These are phyloP conservation scores for Amphimedon queenslandica DNA, from an alignment of 37 sponge, comb jelly and placozoan genomes.

Conservation along the genomic window DNA sequence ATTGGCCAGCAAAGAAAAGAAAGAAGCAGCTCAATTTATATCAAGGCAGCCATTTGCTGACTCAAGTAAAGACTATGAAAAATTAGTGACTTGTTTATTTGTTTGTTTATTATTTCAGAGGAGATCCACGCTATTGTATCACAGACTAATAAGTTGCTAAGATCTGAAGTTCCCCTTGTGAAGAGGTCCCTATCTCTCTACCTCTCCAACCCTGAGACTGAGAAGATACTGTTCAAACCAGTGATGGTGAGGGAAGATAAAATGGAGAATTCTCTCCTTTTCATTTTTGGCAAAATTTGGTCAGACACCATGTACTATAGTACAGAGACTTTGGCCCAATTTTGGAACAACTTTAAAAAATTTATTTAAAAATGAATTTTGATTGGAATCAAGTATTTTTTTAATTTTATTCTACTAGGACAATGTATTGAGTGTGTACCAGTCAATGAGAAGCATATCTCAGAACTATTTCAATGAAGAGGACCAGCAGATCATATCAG, in stretches of 20 bases:
- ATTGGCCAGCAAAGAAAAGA: constrained; percentile 52
- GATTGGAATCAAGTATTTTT: background rate
- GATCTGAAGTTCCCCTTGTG: constrained; percentile 54
- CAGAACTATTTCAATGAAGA: constrained; percentile 64
- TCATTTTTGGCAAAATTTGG: too few species aligned
- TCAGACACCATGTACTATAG: background rate
- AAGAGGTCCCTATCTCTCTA: constrained; percentile 70
- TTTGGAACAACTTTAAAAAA: background rate
- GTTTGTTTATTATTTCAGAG: constrained; percentile 17
- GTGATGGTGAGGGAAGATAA: constrained; percentile 62
- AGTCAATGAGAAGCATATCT: constrained; percentile 45
- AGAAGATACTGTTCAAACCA: constrained; percentile 93
- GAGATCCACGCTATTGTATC: constrained; percentile 69
- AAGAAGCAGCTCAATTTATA: constrained; percentile 25
- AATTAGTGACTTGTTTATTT: background rate
- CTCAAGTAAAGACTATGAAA: constrained; percentile 28
- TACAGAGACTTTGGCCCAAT: background rate
- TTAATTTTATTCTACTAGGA: constrained; percentile 33
- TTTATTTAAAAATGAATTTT: background rate
- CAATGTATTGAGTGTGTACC: constrained; percentile 52
- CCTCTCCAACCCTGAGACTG: constrained; percentile 93
- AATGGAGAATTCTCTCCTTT: too few species aligned
- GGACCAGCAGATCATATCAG: constrained; percentile 92
- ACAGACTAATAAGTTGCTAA: constrained; percentile 44
- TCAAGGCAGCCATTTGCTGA: constrained; percentile 78